Conservation (phyloP, 2,797 vertebrate genomes). For the Chiroxiphia lanceolata region DNA sequence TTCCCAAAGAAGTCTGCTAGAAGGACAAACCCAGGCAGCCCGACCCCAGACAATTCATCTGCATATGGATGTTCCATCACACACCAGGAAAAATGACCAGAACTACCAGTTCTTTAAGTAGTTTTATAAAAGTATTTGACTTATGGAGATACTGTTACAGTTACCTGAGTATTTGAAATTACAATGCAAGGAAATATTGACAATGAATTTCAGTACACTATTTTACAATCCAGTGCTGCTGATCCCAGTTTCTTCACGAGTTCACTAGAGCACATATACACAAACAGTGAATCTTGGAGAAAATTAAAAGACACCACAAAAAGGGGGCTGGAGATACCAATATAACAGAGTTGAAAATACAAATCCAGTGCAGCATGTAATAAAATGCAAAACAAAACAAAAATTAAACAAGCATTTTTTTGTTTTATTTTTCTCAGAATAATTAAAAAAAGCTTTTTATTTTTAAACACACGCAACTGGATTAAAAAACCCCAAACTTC, state of each 20-base stretch:
- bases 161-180: slow-evolving; percentile 77
- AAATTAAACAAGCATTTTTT: background rate
- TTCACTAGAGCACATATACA: slow-evolving; percentile 69
- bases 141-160: slow-evolving; percentile 69
- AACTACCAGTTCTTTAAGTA: slow-evolving; percentile 50
- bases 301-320: slow-evolving; percentile 36
- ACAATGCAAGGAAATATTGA: slow-evolving; percentile 70
- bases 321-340: slow-evolving; percentile 75
- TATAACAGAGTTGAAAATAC: background rate
- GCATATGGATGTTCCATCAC: background rate
- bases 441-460: background rate
- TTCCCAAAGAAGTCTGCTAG: background rate
- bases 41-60: background rate
- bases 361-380: background rate
- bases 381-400: background rate
- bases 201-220: slow-evolving; percentile 69
- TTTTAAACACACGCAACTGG: background rate
- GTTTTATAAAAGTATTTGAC: slow-evolving; percentile 76
- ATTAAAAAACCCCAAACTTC: background rate
- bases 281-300: slow-evolving; percentile 49
- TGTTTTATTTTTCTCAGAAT: background rate
- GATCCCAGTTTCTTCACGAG: slow-evolving; percentile 43
- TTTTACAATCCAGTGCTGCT: slow-evolving; percentile 73
- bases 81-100: slow-evolving; percentile 4
- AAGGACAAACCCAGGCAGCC: background rate